Conservation (phyloP, 2,888 invertebrate genomes). For the Selenia dentaria region DNA sequence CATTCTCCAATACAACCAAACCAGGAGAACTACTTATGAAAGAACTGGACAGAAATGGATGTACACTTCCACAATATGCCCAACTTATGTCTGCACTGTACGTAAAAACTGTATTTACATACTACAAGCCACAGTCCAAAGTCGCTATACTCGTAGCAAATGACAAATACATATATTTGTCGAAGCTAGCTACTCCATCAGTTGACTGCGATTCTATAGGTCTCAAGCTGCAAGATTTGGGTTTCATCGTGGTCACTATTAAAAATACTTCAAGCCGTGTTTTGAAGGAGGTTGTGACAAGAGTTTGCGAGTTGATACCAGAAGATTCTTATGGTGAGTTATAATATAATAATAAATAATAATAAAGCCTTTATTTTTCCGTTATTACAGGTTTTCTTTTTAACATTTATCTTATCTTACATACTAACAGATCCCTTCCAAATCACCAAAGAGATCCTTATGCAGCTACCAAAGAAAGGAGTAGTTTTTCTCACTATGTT, state of each 20-base stretch:
- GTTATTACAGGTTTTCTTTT: too few relatives aligned
- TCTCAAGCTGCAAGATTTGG: constrained; percentile 57
- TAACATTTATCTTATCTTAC: too few relatives aligned
- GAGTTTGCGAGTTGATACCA: constrained; percentile 55
- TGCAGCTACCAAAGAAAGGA: too few relatives aligned
- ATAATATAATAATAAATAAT: too few relatives aligned
- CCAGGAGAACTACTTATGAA: constrained; percentile 69
- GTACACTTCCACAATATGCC: constrained; percentile 50
- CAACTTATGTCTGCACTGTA: constrained; percentile 45
- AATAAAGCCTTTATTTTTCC: too few relatives aligned
- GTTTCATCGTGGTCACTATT: constrained; percentile 64
- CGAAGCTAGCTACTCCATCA: constrained; percentile 69
- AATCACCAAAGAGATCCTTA: too few relatives aligned
- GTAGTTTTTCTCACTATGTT: too few relatives aligned
- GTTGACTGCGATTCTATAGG: constrained; percentile 70
- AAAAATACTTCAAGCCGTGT: constrained; percentile 55
- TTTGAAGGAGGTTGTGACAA: constrained; percentile 52
- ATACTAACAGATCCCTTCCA: too few relatives aligned
- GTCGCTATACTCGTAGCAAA: constrained; percentile 75
- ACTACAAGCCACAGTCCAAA: constrained; percentile 65
- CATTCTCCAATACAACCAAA: constrained; percentile 46
- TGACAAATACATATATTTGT: constrained; percentile 64
- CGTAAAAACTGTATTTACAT: constrained; percentile 53
- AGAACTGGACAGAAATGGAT: constrained; percentile 60
- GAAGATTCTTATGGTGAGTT: constrained; percentile 76